These are phyloP conservation scores for Anoplius nigerrimus DNA, from an alignment of 2,888 invertebrate species.

Conservation along the genomic window DNA sequence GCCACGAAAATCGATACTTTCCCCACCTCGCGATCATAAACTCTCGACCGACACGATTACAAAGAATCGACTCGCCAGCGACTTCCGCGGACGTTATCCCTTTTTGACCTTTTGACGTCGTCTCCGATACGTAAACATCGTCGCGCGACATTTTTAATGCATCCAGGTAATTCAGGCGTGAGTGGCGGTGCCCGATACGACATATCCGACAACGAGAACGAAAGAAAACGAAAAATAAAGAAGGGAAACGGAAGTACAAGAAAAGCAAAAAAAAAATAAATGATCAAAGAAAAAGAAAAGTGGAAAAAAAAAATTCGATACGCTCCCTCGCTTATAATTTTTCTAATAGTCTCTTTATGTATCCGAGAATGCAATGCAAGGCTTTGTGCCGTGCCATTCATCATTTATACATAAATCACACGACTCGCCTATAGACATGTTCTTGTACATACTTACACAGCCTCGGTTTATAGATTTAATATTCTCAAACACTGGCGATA, in stretches of 20 bases:
- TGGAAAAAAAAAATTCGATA: slow-evolving; percentile 24
- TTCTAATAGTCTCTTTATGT: slow-evolving; percentile 50
- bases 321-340: slow-evolving; percentile 52
- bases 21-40: slow-evolving; percentile 3
- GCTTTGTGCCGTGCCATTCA: slow-evolving; percentile 61
- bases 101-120: not conserved
- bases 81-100: not conserved
- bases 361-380: slow-evolving; percentile 58
- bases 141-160: slow-evolving; percentile 35
- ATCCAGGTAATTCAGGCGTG: slow-evolving; percentile 59
- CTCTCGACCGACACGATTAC: not conserved
- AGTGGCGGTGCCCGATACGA: slow-evolving; percentile 53
- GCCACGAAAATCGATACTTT: slow-evolving; percentile 5
- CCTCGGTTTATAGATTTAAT: slow-evolving; percentile 47
- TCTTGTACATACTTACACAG: slow-evolving; percentile 61
- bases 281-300: not conserved
- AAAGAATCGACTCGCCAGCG: not conserved
- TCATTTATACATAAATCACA: slow-evolving; percentile 63
- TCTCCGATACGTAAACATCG: not conserved
- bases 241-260: slow-evolving; percentile 5
- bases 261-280: not conserved
- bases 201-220: slow-evolving; percentile 7
- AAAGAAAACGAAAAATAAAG: not conserved
- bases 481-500: slow-evolving; percentile 47
- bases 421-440: slow-evolving; percentile 57